phyloP scores from a whole-genome alignment of 1,140 invertebrate species.

The Cyrtorhinus lividipennis region DNA sequence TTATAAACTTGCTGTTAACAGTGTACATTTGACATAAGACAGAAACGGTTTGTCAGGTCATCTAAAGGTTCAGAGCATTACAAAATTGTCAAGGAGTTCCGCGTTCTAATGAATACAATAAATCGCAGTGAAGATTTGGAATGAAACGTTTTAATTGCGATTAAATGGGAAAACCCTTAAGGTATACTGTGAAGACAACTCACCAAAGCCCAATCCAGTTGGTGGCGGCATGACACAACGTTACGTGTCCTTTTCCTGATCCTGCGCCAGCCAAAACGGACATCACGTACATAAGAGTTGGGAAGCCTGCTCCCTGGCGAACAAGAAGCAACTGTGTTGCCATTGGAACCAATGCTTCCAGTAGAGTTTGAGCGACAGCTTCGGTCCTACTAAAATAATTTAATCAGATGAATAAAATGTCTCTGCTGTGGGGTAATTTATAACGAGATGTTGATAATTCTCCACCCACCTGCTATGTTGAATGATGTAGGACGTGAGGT shows the following conservation, averaged over 20 bases:
- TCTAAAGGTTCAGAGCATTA: too few species aligned
- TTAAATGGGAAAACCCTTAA: too few species aligned
- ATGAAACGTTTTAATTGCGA: too few species aligned
- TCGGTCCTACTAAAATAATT: constrained; percentile 32
- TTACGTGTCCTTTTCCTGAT: constrained; percentile 54
- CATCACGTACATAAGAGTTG: constrained; percentile 66
- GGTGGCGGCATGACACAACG: constrained; percentile 62
- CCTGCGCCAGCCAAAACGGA: constrained; percentile 72
- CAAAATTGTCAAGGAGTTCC: too few species aligned
- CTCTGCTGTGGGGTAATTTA: neutral
- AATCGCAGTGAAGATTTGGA: too few species aligned
- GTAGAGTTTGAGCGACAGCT: constrained; percentile 46
- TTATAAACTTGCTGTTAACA: neutral
- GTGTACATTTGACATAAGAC: too few species aligned
- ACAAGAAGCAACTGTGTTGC: constrained; percentile 47
- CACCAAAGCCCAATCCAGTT: constrained; percentile 61
- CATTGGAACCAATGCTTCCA: constrained; percentile 61
- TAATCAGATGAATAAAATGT: too few species aligned
- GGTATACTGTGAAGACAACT: neutral
- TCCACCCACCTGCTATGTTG: constrained; percentile 44
- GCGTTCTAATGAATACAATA: too few species aligned
- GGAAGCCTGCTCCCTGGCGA: constrained; percentile 58
- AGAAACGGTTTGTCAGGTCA: too few species aligned
- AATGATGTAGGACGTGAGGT: constrained; percentile 56
- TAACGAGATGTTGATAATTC: neutral